phyloP scores from a whole-genome alignment of 1,140 invertebrate genomes.

The Penaeus chinensis region DNA sequence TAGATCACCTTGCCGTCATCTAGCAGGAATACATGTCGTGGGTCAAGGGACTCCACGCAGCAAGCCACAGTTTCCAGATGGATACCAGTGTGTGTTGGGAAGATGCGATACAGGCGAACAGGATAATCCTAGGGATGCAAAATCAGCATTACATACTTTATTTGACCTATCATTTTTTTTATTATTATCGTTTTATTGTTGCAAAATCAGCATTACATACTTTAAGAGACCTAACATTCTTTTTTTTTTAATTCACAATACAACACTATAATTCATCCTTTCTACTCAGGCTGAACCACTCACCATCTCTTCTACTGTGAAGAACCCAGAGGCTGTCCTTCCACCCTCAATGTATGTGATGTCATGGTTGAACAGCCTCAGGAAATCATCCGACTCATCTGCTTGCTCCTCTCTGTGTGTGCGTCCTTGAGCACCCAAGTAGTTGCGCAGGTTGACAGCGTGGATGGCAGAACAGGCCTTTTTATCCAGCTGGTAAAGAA shows the following conservation, averaged over 20 bases:
- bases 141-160: not conserved
- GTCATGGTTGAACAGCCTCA: conserved; percentile 90
- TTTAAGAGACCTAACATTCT: too few species aligned
- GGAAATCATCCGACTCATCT: conserved; percentile 96
- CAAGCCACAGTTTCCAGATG: conserved; percentile 92
- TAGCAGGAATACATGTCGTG: conserved; percentile 90
- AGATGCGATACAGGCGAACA: conserved; percentile 88
- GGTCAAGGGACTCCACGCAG: conserved; percentile 81
- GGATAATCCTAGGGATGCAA: conserved; percentile 77
- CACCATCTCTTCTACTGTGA: conserved; percentile 93
- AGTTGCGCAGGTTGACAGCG: conserved; percentile 97
- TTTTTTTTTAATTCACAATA: too few species aligned
- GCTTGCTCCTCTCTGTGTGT: conserved; percentile 97
- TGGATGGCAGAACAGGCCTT: conserved; percentile 98
- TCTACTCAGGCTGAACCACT: conserved; percentile 44
- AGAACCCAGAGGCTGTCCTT: conserved; percentile 96
- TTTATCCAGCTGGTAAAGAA: conserved; percentile 84
- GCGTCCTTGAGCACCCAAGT: conserved; percentile 93
- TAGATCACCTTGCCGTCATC: conserved; percentile 81
- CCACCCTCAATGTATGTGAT: conserved; percentile 98
- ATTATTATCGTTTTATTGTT: too few species aligned
- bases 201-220: conserved; percentile 13
- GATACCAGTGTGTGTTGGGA: conserved; percentile 84
- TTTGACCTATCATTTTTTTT: too few species aligned
- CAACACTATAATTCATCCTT: too few species aligned